Evolutionary conservation across 2,797 vertebrate species (phyloP), one percentile per base, ranked within the genome.

Genomic region (Tympanoctomys barrerae): DNA sequence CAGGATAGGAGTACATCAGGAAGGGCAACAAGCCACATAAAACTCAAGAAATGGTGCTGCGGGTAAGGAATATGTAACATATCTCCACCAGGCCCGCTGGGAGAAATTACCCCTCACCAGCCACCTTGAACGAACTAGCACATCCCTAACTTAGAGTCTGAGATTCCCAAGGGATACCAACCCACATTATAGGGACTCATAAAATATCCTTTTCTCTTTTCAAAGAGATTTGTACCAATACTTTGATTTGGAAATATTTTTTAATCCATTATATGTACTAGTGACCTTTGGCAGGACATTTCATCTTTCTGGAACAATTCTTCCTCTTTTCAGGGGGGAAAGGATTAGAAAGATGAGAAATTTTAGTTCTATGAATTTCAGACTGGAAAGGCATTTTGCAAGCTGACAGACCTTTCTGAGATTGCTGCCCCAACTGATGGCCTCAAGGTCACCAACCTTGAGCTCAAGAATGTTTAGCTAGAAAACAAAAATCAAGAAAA

Each of bases 401-500:
- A 87, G 89, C 5, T 33, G 54, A 73, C 39, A 68, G 73, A 64
- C 5, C 59, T 94, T 91, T 88, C 61, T 90, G 82, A 95, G 94
- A 71, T 57, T 86, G 64, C 33, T n/a, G 33, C 33, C 39, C 77
- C 9, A 46, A 78, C 21, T 14, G 77, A 71, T 31, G n/a, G 77
- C 39, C n/a, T 87, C 81, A 71, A 85, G 88, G 88, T 96, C 90
- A 75, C 54, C 62, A 42, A 68, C 64, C 59, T 7, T 21, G 61
- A 95, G 39, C 39, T 80, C 8, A 46, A 93, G 42, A 49, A 42
- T 26, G 61, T n/a, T 71, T 87, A 36, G 28, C 78, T 90, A 85
- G 79, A 91, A 95, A 95, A 79, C 26, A 3, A 46, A 46, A 89
- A 87, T 66, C 36, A 77, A 92, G 84, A 79, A 78, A 94, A 94